phyloP scores from a whole-genome alignment of 2,113 vertebrate genomes.

The Phocoena phocoena region DNA sequence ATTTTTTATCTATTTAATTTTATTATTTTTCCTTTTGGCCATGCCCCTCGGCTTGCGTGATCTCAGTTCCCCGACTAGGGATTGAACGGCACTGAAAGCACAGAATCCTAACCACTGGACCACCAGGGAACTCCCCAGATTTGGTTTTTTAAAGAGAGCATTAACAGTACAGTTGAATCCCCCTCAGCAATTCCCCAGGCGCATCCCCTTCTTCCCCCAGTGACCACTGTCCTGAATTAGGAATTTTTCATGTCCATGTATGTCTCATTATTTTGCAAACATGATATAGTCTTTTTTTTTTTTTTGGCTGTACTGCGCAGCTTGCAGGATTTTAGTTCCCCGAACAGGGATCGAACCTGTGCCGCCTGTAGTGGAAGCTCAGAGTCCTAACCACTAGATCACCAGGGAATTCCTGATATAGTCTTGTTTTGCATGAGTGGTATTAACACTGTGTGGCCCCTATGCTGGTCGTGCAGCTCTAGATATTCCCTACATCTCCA shows the following conservation, averaged over 20 bases:
- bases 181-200: background rate
- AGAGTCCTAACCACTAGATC: background rate
- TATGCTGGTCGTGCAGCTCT: background rate
- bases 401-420: background rate
- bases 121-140: background rate
- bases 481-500: background rate
- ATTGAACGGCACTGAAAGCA: background rate
- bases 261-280: slow-evolving; percentile 36
- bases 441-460: background rate
- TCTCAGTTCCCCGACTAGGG: background rate
- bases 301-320: too few relatives aligned
- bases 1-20: background rate
- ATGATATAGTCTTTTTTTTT: background rate
- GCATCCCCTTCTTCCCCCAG: background rate
- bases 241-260: background rate
- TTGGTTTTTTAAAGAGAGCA: background rate
- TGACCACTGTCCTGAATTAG: slow-evolving; percentile 7
- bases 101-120: background rate
- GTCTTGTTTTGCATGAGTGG: background rate
- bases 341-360: background rate
- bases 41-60: background rate
- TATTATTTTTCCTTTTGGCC: background rate
- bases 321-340: background rate
- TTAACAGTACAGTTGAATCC: background rate
- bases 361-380: background rate